These are phyloP conservation scores for Empidonax alnorum DNA, from an alignment of 2,113 vertebrate species.

Conservation along the genomic window DNA sequence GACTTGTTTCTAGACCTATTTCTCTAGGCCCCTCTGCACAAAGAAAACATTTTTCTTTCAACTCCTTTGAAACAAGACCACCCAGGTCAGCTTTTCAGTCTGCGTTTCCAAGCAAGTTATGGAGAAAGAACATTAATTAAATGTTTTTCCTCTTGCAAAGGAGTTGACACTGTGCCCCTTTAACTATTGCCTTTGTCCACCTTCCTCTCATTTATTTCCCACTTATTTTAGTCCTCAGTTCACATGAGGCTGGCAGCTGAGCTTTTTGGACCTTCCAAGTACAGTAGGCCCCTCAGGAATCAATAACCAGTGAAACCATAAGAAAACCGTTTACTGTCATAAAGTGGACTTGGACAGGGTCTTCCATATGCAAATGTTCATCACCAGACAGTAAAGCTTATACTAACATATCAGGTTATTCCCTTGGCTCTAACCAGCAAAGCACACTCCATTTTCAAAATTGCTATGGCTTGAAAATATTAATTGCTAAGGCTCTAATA, in stretches of 20 bases:
- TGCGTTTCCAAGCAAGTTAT: constrained; percentile 28
- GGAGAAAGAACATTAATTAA: constrained; percentile 21
- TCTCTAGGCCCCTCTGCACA: neutral
- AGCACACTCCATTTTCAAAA: neutral
- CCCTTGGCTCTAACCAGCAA: neutral
- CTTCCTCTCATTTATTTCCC: constrained; percentile 37
- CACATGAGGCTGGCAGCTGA: neutral
- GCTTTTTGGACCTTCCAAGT: neutral
- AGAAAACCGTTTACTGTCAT: neutral
- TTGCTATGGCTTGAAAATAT: neutral
- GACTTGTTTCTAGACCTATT: neutral
- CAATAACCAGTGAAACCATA: neutral
- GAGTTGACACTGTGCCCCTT: neutral
- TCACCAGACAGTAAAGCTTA: neutral
- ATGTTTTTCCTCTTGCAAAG: neutral
- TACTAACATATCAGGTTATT: neutral
- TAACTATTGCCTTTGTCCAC: neutral
- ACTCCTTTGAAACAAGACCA: constrained; percentile 26
- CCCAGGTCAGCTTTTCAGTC: constrained; percentile 38
- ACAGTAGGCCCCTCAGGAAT: neutral
- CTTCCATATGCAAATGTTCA: neutral
- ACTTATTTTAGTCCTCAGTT: constrained; percentile 22
- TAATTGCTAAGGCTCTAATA: neutral
- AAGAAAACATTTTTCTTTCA: neutral
- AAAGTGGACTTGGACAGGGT: neutral